phyloP scores from a whole-genome alignment of 2,113 vertebrate species.

The Phalacrocorax aristotelis region DNA sequence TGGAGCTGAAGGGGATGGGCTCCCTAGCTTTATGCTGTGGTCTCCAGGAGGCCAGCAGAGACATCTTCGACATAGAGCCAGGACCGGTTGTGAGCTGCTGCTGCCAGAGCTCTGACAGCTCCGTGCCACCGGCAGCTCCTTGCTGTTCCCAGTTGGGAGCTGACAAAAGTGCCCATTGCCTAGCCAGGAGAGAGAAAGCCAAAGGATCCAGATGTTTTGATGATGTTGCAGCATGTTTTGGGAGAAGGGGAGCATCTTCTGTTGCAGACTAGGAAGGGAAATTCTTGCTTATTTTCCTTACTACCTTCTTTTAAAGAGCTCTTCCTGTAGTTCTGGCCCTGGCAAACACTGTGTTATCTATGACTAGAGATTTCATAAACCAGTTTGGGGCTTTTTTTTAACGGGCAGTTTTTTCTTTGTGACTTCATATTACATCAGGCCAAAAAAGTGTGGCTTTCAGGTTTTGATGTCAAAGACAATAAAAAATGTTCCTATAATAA shows the following conservation, averaged over 20 bases:
- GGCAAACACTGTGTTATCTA: neutral
- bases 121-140: accelerated
- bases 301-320: neutral
- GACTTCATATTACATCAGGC: neutral
- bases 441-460: neutral
- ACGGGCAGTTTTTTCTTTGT: neutral
- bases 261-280: neutral
- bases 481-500: too few relatives aligned
- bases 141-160: neutral
- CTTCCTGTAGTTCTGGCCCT: neutral
- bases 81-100: neutral
- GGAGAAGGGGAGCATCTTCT: neutral
- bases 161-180: neutral
- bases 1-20: accelerated
- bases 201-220: neutral
- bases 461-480: neutral
- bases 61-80: accelerated
- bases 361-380: neutral
- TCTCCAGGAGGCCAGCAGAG: neutral
- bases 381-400: neutral
- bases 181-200: neutral
- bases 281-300: neutral
- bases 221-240: neutral
- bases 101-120: neutral
- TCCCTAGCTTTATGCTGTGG: neutral